Percentiles rank a stretch among this genome's conserved stretches.
Evolutionary conservation across 2,797 vertebrate species (phyloP).

Genomic region (Protosalanx chinensis): DNA sequence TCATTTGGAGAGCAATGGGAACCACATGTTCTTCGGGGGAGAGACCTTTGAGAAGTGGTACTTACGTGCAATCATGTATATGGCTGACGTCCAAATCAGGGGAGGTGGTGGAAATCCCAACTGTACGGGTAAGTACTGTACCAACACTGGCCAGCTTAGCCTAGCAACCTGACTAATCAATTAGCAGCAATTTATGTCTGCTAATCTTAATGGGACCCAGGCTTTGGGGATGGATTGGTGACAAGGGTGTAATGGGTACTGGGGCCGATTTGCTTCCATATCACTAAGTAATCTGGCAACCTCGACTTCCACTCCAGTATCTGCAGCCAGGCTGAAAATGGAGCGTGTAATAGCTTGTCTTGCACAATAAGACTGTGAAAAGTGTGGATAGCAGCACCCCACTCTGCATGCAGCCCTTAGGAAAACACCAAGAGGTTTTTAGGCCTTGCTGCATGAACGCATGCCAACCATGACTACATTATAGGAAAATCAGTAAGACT

Average conservation of each 20-base stretch:
- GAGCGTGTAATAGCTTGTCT: conserved; percentile 69
- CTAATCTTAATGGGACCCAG: conserved; percentile 39
- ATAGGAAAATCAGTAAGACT: conserved; percentile 50
- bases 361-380: conserved; percentile 77
- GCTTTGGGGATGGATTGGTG: conserved; percentile 21
- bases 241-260: conserved; percentile 18
- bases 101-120: conserved; percentile 29
- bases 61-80: conserved; percentile 48
- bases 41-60: conserved; percentile 36
- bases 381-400: conserved; percentile 76
- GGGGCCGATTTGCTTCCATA: conserved; percentile 40
- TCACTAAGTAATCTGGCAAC: conserved; percentile 34
- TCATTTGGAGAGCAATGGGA: conserved; percentile 52
- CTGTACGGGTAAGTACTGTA: conserved; percentile 14
- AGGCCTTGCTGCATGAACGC: conserved; percentile 77
- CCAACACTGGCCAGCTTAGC: conserved; percentile 25
- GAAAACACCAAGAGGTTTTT: conserved; percentile 73
- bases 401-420: conserved; percentile 72
- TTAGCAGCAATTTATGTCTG: conserved; percentile 26
- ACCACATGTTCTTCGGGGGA: conserved; percentile 56
- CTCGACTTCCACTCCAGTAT: conserved; percentile 18
- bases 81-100: conserved; percentile 37
- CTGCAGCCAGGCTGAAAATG: conserved; percentile 55
- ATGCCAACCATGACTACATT: conserved; percentile 75
- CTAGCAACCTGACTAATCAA: conserved; percentile 34